A percentile compares a stretch with the other conserved stretches of the same genome.
These are phyloP conservation scores for Eupsilia transversa DNA, from an alignment of 2,888 invertebrate species.

Conservation along the genomic window DNA sequence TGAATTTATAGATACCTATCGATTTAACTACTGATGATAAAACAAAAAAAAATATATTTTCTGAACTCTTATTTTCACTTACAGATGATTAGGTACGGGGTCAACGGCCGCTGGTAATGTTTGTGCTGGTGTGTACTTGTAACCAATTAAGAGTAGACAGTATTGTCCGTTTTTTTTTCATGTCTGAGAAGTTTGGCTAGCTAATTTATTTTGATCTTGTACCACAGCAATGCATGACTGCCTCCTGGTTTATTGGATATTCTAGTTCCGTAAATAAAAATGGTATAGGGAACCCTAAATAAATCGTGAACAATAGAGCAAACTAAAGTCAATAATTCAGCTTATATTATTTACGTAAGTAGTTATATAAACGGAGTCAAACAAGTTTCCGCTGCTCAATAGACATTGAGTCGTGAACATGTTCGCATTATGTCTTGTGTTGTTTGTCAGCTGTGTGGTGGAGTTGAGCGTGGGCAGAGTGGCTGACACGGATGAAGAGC, in stretches of 20 bases:
- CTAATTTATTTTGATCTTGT: neutral
- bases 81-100: neutral
- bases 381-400: neutral
- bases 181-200: neutral
- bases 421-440: conserved; percentile 10
- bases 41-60: neutral
- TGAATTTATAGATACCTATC: neutral
- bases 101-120: neutral
- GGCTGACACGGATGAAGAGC: neutral
- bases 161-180: neutral
- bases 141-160: neutral
- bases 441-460: conserved; percentile 14
- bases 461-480: neutral
- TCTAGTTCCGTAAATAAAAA: neutral
- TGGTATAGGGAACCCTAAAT: neutral
- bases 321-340: neutral
- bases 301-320: neutral
- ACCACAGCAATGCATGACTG: neutral
- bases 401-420: conserved; percentile 4
- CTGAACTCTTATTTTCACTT: neutral
- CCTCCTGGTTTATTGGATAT: neutral
- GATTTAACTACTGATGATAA: neutral
- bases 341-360: neutral
- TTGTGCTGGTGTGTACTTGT: too few species aligned
- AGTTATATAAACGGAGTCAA: neutral